Conservation (phyloP, 2,888 invertebrate species). For the Drosophila koepferae region DNA sequence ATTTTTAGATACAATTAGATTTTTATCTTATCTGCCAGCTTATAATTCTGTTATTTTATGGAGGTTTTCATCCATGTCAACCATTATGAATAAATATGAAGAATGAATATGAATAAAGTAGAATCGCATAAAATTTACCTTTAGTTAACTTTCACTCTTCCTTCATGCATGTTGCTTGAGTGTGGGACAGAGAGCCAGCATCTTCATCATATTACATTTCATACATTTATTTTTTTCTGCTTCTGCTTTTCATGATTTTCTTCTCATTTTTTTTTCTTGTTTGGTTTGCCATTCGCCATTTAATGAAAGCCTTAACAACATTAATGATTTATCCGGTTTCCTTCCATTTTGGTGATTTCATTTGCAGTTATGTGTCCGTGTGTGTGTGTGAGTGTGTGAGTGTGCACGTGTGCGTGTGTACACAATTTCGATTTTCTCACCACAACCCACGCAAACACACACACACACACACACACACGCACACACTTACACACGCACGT, state of each 20-base stretch:
- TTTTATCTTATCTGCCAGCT: no score
- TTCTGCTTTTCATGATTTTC: conserved; percentile 7
- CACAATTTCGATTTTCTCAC: conserved; percentile 42
- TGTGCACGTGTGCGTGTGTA: conserved; percentile 9
- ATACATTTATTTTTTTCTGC: background rate
- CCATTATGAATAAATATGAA: background rate
- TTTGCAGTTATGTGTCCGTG: conserved; percentile 46
- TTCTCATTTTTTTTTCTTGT: conserved; percentile 5
- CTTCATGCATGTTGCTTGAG: background rate
- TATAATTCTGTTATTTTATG: no score
- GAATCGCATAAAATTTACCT: background rate
- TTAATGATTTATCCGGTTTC: conserved; percentile 75
- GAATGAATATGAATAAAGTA: background rate
- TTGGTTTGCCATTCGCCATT: conserved; percentile 41
- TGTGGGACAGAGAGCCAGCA: background rate
- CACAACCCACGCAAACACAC: conserved; percentile 9
- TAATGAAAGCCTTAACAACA: conserved; percentile 61
- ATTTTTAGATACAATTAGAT: no score
- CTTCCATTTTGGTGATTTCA: conserved; percentile 56
- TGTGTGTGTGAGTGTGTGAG: background rate
- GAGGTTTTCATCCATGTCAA: no score
- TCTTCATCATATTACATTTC: conserved; percentile 29
- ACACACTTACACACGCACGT: conserved; percentile 15
- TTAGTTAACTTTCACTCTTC: background rate
- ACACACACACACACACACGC: conserved; percentile 1